Conservation (phyloP, 2,797 vertebrate species). For the Halcyon chelicuti region DNA sequence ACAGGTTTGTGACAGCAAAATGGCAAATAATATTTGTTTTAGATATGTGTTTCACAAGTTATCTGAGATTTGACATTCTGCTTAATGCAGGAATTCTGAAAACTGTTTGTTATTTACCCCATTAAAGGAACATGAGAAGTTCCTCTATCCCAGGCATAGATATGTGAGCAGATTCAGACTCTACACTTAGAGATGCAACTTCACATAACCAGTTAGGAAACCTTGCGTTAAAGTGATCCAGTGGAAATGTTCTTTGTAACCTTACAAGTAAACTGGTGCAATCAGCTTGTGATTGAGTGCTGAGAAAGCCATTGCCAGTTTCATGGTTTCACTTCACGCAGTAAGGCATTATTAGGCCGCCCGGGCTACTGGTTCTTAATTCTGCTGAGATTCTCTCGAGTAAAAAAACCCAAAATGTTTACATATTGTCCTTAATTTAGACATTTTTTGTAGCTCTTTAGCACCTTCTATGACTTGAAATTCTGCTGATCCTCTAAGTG, state of each 20-base stretch:
- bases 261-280: background rate
- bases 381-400: background rate
- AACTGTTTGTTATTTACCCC: background rate
- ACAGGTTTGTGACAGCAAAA: background rate
- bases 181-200: background rate
- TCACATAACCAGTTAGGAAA: background rate
- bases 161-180: background rate
- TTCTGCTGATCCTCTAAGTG: background rate
- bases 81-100: background rate
- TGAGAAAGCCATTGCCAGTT: background rate
- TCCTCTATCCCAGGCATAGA: rapidly evolving
- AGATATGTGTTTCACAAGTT: background rate
- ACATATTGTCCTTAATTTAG: rapidly evolving
- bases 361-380: background rate
- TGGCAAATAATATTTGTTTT: background rate
- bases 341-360: background rate
- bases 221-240: background rate
- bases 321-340: background rate
- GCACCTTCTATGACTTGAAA: background rate
- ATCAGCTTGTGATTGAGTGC: background rate
- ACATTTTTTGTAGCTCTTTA: background rate
- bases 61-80: background rate
- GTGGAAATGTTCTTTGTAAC: background rate
- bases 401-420: background rate
- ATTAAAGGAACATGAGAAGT: rapidly evolving